Percentiles rank a stretch among this genome's conserved stretches.
Conservation (phyloP, 2,113 vertebrate genomes). For the rabbit (Oryctolagus cuniculus) region mOryCun1.1 NC_091453.1:75585501-75586000, state of each 20-base stretch:
- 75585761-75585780: background rate
- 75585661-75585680: background rate
- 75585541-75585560: background rate
- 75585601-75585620: background rate
- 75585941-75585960: slow-evolving; percentile 42
- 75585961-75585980: slow-evolving; percentile 63
- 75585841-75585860: background rate
- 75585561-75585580: background rate
- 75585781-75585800: background rate
- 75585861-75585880: background rate
- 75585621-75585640: background rate
- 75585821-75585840: background rate
- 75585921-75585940: slow-evolving; percentile 11
- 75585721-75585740: background rate
- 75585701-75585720: background rate
- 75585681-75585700: background rate
- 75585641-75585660: background rate
- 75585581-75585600: background rate
- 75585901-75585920: background rate
- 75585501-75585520: background rate
- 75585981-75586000: slow-evolving; percentile 63
- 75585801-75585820: background rate
- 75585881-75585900: background rate
- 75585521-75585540: background rate
- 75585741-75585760: background rate